These are phyloP conservation scores for Coptotermes formosanus DNA, from an alignment of 1,140 invertebrate genomes.

Conservation along the genomic window DNA sequence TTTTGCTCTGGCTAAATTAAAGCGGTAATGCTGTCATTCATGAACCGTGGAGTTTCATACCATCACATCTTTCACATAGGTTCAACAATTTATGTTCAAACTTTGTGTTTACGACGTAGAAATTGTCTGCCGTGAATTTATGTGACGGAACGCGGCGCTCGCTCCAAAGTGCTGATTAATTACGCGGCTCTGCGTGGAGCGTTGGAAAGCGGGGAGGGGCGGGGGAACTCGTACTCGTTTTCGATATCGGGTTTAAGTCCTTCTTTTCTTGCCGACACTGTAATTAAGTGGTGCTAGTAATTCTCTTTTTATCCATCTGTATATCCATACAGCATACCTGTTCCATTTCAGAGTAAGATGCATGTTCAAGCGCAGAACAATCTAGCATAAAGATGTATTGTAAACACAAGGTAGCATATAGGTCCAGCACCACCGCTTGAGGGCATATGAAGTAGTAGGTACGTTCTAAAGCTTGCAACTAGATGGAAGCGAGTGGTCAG, in stretches of 20 bases:
- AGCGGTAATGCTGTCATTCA: background rate
- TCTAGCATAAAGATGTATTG: too few relatives aligned
- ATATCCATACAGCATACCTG: background rate
- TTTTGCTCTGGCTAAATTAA: background rate
- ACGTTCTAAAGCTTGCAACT: too few relatives aligned
- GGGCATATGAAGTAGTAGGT: too few relatives aligned
- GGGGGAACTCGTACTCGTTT: background rate
- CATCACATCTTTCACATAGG: background rate
- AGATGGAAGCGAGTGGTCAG: too few relatives aligned
- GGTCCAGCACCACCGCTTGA: too few relatives aligned
- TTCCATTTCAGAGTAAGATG: too few relatives aligned
- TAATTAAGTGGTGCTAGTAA: slow-evolving; percentile 11
- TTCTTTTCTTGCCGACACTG: background rate
- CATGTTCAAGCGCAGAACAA: too few relatives aligned
- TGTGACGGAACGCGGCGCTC: background rate
- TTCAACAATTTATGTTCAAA: slow-evolving; percentile 17
- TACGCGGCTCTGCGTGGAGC: background rate
- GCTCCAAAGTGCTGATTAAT: slow-evolving; percentile 16
- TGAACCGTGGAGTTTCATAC: background rate
- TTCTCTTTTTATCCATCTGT: background rate
- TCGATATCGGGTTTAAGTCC: background rate
- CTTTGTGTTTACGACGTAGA: slow-evolving; percentile 9
- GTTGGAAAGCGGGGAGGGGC: background rate
- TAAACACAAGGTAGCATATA: too few relatives aligned
- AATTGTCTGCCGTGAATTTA: slow-evolving; percentile 7